Percentiles rank a stretch among this genome's conserved stretches.
phyloP scores from a whole-genome alignment of 1,140 invertebrate species.

The Orius laevigatus region DNA sequence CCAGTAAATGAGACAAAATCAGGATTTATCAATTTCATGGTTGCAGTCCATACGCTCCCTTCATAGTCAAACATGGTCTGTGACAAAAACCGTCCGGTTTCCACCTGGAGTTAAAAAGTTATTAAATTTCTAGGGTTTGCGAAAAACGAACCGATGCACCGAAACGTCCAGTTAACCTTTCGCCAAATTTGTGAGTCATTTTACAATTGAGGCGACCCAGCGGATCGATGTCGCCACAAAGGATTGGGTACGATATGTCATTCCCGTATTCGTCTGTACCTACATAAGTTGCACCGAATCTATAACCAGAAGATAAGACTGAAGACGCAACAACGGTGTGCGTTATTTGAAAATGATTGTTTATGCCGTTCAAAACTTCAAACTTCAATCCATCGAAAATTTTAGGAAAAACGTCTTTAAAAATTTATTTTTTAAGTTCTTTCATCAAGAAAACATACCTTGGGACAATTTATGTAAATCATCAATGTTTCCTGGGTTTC shows the following conservation, averaged over 20 bases:
- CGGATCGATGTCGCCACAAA: conserved; percentile 93
- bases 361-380: conserved; percentile 91
- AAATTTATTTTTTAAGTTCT: too few species aligned
- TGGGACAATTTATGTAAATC: too few species aligned
- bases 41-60: conserved; percentile 69
- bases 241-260: conserved; percentile 79
- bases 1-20: conserved; percentile 31
- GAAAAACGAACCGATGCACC: conserved; percentile 58
- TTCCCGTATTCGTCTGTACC: conserved; percentile 69
- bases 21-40: conserved; percentile 39
- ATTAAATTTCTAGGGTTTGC: conserved; percentile 14
- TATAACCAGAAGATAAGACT: conserved; percentile 60
- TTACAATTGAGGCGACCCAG: conserved; percentile 93
- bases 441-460: too few species aligned
- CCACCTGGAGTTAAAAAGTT: conserved; percentile 43
- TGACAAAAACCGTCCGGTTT: conserved; percentile 72
- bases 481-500: too few species aligned
- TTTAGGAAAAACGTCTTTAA: conserved; percentile 83
- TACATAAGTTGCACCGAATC: conserved; percentile 95
- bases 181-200: conserved; percentile 77
- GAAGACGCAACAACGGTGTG: conserved; percentile 84
- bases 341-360: conserved; percentile 95
- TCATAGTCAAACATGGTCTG: conserved; percentile 80
- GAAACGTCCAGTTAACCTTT: conserved; percentile 67
- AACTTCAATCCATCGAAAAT: conserved; percentile 95